phyloP scores from a whole-genome alignment of 2,888 invertebrate species.

The Agrilus biguttatus region DNA sequence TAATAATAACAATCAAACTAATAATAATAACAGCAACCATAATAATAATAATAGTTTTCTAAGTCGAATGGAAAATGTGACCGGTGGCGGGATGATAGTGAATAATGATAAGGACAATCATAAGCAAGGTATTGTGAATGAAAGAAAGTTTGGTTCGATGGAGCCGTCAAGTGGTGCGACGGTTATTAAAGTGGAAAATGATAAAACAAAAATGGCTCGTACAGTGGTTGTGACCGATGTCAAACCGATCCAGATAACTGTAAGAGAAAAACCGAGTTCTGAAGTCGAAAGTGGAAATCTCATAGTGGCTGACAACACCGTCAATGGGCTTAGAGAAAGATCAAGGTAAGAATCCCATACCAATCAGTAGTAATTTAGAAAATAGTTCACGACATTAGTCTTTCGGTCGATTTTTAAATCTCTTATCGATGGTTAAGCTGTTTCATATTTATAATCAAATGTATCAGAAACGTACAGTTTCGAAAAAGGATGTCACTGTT shows the following conservation, averaged over 20 bases:
- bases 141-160: slow-evolving; percentile 5
- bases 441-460: too few relatives aligned
- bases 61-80: not conserved
- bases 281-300: slow-evolving; percentile 32
- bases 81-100: not conserved
- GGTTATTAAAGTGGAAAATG: slow-evolving; percentile 18
- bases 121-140: slow-evolving; percentile 11
- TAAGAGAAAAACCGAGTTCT: slow-evolving; percentile 27
- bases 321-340: slow-evolving; percentile 22
- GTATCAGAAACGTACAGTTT: too few relatives aligned
- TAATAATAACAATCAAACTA: too few relatives aligned
- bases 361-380: too few relatives aligned
- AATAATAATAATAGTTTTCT: slow-evolving; percentile 1
- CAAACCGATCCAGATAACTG: slow-evolving; percentile 28
- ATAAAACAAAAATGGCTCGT: slow-evolving; percentile 22
- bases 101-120: slow-evolving; percentile 4
- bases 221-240: slow-evolving; percentile 27
- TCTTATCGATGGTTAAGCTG: too few relatives aligned
- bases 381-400: too few relatives aligned
- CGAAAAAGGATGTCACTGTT: too few relatives aligned
- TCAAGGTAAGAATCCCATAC: slow-evolving; percentile 23
- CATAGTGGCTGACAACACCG: slow-evolving; percentile 19
- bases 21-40: too few relatives aligned
- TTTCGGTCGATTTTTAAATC: too few relatives aligned
- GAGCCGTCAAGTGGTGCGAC: slow-evolving; percentile 10